phyloP scores from a whole-genome alignment of 2,888 invertebrate species.

The Pollenia labialis region DNA sequence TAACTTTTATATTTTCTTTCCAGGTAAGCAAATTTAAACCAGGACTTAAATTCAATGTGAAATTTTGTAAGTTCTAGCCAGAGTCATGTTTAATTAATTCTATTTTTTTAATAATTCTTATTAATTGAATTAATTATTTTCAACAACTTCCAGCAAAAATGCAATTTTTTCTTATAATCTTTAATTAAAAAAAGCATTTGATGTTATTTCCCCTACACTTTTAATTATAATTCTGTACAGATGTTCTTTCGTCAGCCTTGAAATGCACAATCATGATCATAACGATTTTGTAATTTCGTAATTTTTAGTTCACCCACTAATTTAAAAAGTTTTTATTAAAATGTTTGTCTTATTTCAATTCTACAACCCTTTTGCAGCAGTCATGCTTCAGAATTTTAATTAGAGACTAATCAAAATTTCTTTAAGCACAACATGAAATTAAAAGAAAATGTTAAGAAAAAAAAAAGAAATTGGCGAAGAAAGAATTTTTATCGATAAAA shows the following conservation, averaged over 20 bases:
- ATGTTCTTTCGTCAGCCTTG: too few relatives aligned
- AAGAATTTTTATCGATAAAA: neutral
- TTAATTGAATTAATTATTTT: too few relatives aligned
- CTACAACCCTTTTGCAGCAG: neutral
- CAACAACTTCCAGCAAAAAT: too few relatives aligned
- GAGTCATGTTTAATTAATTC: too few relatives aligned
- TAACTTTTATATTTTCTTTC: neutral
- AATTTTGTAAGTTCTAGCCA: too few relatives aligned
- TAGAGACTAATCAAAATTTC: neutral
- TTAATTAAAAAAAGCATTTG: too few relatives aligned
- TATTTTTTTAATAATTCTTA: too few relatives aligned
- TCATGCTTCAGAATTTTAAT: neutral
- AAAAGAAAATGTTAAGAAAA: neutral
- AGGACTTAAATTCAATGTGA: neutral
- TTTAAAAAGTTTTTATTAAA: constrained; percentile 31
- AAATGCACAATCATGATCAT: too few relatives aligned
- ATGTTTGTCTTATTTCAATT: neutral
- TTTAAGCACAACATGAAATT: neutral
- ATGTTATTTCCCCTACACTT: too few relatives aligned
- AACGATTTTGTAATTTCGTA: neutral
- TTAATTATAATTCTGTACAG: too few relatives aligned
- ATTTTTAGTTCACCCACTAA: neutral
- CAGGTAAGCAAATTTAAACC: neutral
- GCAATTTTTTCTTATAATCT: too few relatives aligned
- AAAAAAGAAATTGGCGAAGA: neutral